Evolutionary conservation across 2,797 vertebrate species (phyloP), one percentile per base, ranked within the genome.

Genomic region (Hephaestus fuliginosus): DNA sequence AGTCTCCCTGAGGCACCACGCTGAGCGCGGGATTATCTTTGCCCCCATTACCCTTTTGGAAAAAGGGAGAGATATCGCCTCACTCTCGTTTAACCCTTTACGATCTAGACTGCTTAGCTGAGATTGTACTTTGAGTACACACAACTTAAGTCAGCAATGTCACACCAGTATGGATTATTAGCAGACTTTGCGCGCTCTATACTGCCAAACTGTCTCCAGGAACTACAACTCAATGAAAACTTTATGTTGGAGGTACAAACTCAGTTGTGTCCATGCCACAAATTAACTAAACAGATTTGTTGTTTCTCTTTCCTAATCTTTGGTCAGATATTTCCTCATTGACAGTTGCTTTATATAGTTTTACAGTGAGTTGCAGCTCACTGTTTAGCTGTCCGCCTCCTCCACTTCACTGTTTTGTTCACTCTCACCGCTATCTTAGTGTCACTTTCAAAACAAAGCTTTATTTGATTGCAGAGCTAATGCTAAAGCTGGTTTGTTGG

Each of bases 1-100:
- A 2, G 70, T 74, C 77, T 90, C 91, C 88, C 86, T 74, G 72
- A 83, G 87, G 88, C 85, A 81, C 73, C 82, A 80, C 57, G 55
- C 84, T 83, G 80, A 84, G 87, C 87, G 80, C 36, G 9, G 80
- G 90, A 91, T 93, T 90, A 93, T 90, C 84, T 86, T 83, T 90
- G 89, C 78, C 85, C 89, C 81, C 70, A 85, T 92, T 90, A 87
- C 76, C 87, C 86, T 89, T 81, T 74, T 84, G 80, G 84, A 25
- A 89, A 86, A 83, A 85, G 62, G 64, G 74, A 80, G 86, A 75
- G 74, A 83, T 62, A 76, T 87, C 83, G 53, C 88, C 82, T 76
- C 85, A 75, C 55, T 82, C 65, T 72, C 44, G 1, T 81, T 89
- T 91, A 90, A 85, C 87, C 60, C 78, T 78, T 85, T 56, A 70